These are phyloP conservation scores for Spea hammondii DNA, from an alignment of 2,797 vertebrate genomes.

Conservation along the genomic window DNA sequence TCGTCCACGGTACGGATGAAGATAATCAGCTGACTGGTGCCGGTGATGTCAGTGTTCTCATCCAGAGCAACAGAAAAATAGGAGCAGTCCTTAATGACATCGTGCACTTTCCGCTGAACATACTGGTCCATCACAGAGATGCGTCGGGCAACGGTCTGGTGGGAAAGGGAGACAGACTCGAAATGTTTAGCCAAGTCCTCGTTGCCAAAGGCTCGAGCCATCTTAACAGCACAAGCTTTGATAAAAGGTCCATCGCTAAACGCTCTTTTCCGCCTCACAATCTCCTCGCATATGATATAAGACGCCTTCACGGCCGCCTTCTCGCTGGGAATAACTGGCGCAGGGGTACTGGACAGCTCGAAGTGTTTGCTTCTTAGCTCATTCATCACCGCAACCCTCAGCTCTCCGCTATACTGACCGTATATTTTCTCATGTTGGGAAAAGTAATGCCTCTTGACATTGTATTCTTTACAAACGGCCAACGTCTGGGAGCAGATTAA, in stretches of 20 bases:
- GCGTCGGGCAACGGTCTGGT: slow-evolving; percentile 28
- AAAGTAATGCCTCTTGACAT: slow-evolving; percentile 38
- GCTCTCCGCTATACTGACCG: slow-evolving; percentile 35
- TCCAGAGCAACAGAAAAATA: slow-evolving; percentile 40
- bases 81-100: slow-evolving; percentile 18
- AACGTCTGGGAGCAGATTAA: slow-evolving; percentile 39
- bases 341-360: background rate
- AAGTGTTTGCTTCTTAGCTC: slow-evolving; percentile 37
- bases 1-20: slow-evolving; percentile 37
- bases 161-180: slow-evolving; percentile 35
- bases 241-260: slow-evolving; percentile 33
- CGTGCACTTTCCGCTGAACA: slow-evolving; percentile 28
- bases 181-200: slow-evolving; percentile 46
- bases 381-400: slow-evolving; percentile 21
- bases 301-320: slow-evolving; percentile 40
- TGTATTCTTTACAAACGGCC: slow-evolving; percentile 46
- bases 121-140: slow-evolving; percentile 43
- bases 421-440: slow-evolving; percentile 37
- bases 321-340: background rate
- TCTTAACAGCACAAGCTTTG: slow-evolving; percentile 42
- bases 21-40: slow-evolving; percentile 23
- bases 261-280: slow-evolving; percentile 35
- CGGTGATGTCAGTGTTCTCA: slow-evolving; percentile 24
- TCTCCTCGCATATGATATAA: slow-evolving; percentile 35
- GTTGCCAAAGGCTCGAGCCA: slow-evolving; percentile 41